Evolutionary conservation across 2,797 vertebrate genomes (phyloP).

Genomic region (Clamator glandarius): DNA sequence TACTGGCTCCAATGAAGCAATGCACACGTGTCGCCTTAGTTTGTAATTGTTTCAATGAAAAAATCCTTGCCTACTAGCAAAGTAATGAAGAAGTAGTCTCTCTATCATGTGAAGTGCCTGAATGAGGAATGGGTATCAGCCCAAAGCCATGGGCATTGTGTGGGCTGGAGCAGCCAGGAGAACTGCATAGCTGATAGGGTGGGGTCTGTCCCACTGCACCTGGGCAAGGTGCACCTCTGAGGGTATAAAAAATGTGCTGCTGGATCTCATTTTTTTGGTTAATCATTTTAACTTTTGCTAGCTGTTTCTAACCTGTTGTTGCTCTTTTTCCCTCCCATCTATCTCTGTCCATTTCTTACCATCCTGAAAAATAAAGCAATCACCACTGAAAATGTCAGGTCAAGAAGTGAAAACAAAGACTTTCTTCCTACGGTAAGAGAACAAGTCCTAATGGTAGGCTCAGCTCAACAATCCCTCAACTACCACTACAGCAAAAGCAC

Average conservation of each 20-base stretch:
- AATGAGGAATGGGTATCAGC: background rate
- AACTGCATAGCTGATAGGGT: background rate
- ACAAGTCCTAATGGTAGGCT: background rate
- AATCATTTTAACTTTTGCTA: background rate
- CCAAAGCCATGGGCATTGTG: accelerated
- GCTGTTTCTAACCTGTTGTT: no score
- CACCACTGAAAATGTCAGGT: background rate
- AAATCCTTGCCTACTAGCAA: background rate
- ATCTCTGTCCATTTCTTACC: background rate
- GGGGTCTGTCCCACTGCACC: background rate
- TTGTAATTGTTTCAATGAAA: background rate
- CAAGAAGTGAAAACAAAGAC: background rate
- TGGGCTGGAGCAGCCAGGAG: background rate
- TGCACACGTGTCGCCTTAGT: accelerated
- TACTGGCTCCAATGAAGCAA: background rate
- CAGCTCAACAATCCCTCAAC: background rate
- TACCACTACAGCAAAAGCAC: background rate
- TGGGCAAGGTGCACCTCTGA: background rate
- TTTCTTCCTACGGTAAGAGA: background rate
- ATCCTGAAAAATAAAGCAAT: background rate
- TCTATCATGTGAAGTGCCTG: background rate
- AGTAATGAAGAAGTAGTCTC: background rate
- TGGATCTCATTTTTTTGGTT: background rate
- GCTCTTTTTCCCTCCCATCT: background rate
- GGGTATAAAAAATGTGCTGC: accelerated